Evolutionary conservation across 1,140 invertebrate genomes (phyloP), one percentile per base, ranked within the genome.

Genomic region (Eufriesea mexicana): DNA sequence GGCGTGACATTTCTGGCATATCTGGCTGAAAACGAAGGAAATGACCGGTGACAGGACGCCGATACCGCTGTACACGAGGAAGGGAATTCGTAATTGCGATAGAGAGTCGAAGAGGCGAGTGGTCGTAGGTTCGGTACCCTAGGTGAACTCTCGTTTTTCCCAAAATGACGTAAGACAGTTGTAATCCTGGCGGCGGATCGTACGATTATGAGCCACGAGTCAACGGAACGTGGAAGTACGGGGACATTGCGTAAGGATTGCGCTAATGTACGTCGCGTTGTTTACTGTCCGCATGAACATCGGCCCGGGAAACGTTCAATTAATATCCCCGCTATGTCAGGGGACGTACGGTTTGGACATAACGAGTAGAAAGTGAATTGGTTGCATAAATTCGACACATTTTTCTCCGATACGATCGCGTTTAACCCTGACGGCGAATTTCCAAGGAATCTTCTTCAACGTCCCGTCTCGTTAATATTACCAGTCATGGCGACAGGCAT

Each of bases 261-360:
- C 83, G 83, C 10, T 71, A 79, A 88, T 66, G 42, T 75, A 79
- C 73, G 54, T 75, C 72, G 66, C 86, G 86, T 85, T 72, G 83
- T 88, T 86, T 70, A 85, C 79, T 55, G 78, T 71, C 76, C 79
- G 35, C 49, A 54, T 76, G 84, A 84, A 75, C 82, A 75, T 84
- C 68, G 77, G 68, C 45, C 71, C 84, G 67, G 70, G 59, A 67
- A 88, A 88, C 86, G 79, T 88, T 85, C 83, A 85, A 87, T 84
- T 84, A 86, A 75, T 74, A 83, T 81, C 68, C 72, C 55, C 47
- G 23, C 42, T 57, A 51, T 61, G 78, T 70, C 84, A 72, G 35
- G 59, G 68, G 61, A 47, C 49, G 64, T 55, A 18, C 73, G 77
- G 66, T 85, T 88, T 88, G 79, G 78, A 87, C 64, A 83, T 54